These are phyloP conservation scores for Buceros bicornis DNA, from an alignment of 2,797 vertebrate genomes.

Conservation along the genomic window DNA sequence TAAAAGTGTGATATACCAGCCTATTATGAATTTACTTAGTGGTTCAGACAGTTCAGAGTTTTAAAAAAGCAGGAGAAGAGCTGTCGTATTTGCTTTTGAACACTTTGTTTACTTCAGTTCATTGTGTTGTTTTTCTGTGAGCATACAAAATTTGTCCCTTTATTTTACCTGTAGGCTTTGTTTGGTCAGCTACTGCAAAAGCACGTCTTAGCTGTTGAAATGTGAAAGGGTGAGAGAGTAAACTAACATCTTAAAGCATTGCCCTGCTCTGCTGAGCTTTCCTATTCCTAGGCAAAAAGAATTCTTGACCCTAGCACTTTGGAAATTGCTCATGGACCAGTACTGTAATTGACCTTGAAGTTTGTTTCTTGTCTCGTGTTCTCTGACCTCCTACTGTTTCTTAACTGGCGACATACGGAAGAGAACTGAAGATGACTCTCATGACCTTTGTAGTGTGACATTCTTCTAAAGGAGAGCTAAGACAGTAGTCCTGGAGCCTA, in stretches of 20 bases:
- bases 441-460: not conserved
- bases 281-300: not conserved
- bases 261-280: not conserved
- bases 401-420: not conserved
- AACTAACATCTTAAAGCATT: not conserved
- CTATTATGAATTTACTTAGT: slow-evolving; percentile 32
- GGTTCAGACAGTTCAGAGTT: slow-evolving; percentile 11
- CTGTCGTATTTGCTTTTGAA: not conserved
- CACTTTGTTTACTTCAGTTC: slow-evolving; percentile 19
- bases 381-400: not conserved
- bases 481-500: not conserved
- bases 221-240: not conserved
- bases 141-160: not conserved
- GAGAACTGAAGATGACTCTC: not conserved
- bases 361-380: not conserved
- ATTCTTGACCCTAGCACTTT: not conserved
- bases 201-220: not conserved
- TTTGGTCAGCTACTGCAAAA: not conserved
- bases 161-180: not conserved
- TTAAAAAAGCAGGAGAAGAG: slow-evolving; percentile 5
- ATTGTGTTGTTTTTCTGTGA: not conserved
- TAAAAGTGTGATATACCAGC: slow-evolving; percentile 17
- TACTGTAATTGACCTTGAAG: not conserved
- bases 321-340: not conserved
- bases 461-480: not conserved